Evolutionary conservation across 2,113 vertebrate species (phyloP), one percentile per base, ranked within the genome.

Genomic region (Ictalurus furcatus): DNA sequence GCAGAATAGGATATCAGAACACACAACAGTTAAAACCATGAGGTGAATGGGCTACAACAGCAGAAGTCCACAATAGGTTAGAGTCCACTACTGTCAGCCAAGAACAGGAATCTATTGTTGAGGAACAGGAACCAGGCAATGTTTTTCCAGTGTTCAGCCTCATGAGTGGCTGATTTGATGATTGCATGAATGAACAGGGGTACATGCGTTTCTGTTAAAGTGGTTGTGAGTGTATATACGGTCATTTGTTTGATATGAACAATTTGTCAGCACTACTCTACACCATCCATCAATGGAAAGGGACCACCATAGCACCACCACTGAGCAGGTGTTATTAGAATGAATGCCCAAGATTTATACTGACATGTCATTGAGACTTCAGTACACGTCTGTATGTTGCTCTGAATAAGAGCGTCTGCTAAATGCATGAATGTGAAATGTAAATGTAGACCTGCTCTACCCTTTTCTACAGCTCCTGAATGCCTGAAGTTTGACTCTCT

Each of bases 401-500:
- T 76, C 21, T 76, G 34, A 7, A n/a, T 19, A 73, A 73, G 40
- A 13, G 40, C 9, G 1, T 37, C 14, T 73, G 69, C 69, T 19
- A 73, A 34, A 37, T 73, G 30, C 13, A 28, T 52, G 17, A 79
- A 48, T 79, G 76, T 34, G 7, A 56, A 61, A 85, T 69, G 25
- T 54, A 12, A n/a, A 23, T 34, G 1, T 69, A 25, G 30, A 69
- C 44, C 7, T 54, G 19, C 44, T 37, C 59, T 84, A 37, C 54
- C 17, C 16, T 81, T 69, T 90, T 69, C 25, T 61, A 0, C 52
- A 97, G 97, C 95, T 59, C 96, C 95, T 0, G 96, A 96, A 91
- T 63, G 4, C 0, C 94, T 97, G 92, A 97, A 94, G 87, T 94
- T 97, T 90, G 97, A 97, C 90, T 95, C 97, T 0, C 92, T 94